Percentiles rank a stretch among this genome's conserved stretches.
phyloP scores from a whole-genome alignment of 2,113 vertebrate species.

The Perca flavescens region DNA sequence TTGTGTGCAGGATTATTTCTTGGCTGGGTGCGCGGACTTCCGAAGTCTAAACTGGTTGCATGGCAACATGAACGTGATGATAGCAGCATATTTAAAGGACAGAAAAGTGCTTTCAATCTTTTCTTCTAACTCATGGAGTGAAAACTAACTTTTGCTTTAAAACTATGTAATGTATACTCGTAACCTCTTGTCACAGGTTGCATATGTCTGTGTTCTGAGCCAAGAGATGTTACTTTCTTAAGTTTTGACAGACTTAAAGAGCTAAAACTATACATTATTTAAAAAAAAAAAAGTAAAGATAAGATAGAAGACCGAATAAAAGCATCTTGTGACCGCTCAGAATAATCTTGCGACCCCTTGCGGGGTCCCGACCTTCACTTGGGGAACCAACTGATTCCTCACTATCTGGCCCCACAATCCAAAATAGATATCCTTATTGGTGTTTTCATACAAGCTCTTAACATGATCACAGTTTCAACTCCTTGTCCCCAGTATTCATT shows the following conservation, averaged over 20 bases:
- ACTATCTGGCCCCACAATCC: not conserved
- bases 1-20: not conserved
- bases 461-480: constrained; percentile 22
- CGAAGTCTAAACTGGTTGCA: not conserved
- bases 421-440: not conserved
- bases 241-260: not conserved
- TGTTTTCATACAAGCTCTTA: constrained; percentile 2
- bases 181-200: not conserved
- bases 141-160: not conserved
- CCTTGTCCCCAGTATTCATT: constrained; percentile 37
- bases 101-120: not conserved
- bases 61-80: not conserved
- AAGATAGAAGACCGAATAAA: not conserved
- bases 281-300: not conserved
- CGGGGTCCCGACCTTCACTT: not conserved
- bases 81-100: not conserved
- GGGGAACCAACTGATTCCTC: not conserved
- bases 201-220: not conserved
- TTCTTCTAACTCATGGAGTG: not conserved
- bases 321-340: not conserved
- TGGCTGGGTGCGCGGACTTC: not conserved
- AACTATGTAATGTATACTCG: not conserved
- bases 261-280: not conserved
- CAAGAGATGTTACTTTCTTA: not conserved
- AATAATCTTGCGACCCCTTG: not conserved